phyloP scores from a whole-genome alignment of 2,797 vertebrate genomes.

The Dipus sagitta region DNA sequence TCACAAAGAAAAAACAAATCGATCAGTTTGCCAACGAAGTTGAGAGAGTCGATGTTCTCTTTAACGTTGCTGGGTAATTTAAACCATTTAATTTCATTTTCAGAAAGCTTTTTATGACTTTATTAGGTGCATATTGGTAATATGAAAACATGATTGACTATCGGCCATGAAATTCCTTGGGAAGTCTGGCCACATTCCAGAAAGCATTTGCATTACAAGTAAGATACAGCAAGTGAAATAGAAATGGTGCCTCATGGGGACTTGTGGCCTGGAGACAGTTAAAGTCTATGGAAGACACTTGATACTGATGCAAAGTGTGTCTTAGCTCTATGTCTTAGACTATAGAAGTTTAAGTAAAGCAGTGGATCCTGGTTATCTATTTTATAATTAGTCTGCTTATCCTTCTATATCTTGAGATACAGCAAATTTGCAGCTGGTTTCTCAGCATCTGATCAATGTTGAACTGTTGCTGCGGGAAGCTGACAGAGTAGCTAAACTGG shows the following conservation, averaged over 20 bases:
- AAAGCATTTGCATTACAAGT: not conserved
- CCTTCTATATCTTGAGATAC: not conserved
- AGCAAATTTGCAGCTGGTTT: not conserved
- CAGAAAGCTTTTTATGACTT: slow-evolving; percentile 12
- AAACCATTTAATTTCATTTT: slow-evolving; percentile 27
- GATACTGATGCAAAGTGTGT: not conserved
- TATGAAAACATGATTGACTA: not conserved
- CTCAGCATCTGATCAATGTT: not conserved
- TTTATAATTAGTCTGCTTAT: not conserved
- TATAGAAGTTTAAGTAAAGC: slow-evolving; percentile 16
- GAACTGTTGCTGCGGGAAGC: not conserved
- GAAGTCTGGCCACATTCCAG: not conserved
- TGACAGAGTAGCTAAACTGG: rapidly evolving
- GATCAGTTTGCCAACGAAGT: slow-evolving; percentile 93
- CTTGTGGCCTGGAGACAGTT: not conserved
- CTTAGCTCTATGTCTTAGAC: not conserved
- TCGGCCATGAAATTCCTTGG: not conserved
- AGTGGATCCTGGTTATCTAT: not conserved
- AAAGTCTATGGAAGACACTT: not conserved
- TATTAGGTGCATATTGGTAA: not conserved
- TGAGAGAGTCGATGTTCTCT: slow-evolving; percentile 94
- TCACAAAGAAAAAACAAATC: slow-evolving; percentile 95
- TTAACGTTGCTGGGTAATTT: slow-evolving; percentile 95
- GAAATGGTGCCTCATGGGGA: rapidly evolving
- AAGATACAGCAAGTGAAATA: not conserved